Evolutionary conservation across 1,140 invertebrate genomes (phyloP).

Genomic region (Saccostrea cuccullata): DNA sequence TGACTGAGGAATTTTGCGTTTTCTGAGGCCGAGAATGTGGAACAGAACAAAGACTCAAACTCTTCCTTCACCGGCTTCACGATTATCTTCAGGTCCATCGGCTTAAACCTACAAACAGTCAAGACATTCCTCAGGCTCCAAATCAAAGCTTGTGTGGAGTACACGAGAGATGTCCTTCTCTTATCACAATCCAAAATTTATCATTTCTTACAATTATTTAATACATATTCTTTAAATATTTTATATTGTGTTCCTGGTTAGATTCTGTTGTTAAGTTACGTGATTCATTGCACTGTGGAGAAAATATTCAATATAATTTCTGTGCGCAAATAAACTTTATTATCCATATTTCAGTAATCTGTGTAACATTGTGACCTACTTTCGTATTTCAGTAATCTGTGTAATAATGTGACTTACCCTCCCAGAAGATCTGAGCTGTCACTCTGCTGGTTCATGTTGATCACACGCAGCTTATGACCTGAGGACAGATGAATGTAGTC

Average conservation of each 20-base stretch:
- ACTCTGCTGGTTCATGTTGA: slow-evolving; percentile 99
- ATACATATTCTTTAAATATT: no score
- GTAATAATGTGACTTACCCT: slow-evolving; percentile 81
- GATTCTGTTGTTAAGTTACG: no score
- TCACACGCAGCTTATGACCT: slow-evolving; percentile 91
- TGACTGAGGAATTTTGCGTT: slow-evolving; percentile 92
- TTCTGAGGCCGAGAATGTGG: slow-evolving; percentile 88
- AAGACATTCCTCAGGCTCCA: no score
- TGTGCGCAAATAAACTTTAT: neutral
- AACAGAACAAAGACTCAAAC: slow-evolving; percentile 90
- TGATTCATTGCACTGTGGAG: no score
- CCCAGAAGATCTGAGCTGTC: slow-evolving; percentile 97
- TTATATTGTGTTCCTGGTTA: no score
- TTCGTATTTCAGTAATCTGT: no score
- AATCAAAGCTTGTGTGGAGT: no score
- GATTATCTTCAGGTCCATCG: slow-evolving; percentile 92
- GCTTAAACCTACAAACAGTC: slow-evolving; percentile 86
- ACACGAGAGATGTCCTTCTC: no score
- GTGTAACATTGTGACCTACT: slow-evolving; percentile 71
- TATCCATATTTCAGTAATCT: neutral
- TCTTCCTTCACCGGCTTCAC: slow-evolving; percentile 90
- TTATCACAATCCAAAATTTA: no score
- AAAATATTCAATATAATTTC: neutral
- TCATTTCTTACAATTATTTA: no score
- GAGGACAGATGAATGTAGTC: slow-evolving; percentile 38